Evolutionary conservation across 1,140 invertebrate genomes (phyloP), one percentile per base, ranked within the genome.

Genomic region (Hyles vespertilio): DNA sequence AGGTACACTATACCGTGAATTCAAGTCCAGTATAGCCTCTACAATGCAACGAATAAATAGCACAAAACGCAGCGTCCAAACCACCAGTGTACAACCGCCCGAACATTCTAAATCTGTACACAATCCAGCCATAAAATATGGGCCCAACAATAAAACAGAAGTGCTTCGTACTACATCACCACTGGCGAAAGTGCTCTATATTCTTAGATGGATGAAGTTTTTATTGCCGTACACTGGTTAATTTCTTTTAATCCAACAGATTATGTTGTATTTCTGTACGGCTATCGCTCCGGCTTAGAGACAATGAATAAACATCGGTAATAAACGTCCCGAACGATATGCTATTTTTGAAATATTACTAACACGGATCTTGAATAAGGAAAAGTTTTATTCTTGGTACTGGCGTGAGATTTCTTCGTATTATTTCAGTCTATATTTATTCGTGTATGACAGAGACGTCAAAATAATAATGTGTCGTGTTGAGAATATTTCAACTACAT

Each of bases 61-160:
- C 32, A 8, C 4, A 58, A 53, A 45, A 51, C 50, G 59, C 52
- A 32, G 8, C 56, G 44, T 51, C 32, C 4, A 5, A 4, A 8
- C 45, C 2, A 4, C 5, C 2, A 57, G 69, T 83, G 74, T 67
- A 69, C 56, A 79, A 57, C 63, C 67, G 57, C 67, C 80, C 67
- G 77, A 74, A 82, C 59, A 70, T 72, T 85, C 85, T 88, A 88
- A 81, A 83, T 83, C 72, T 67, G 83, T 78, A 88, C 77, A 88
- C 84, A 88, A 88, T 86, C 85, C 85, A 84, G 75, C 74, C 83
- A 80, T 88, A 88, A 88, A 88, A 84, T 84, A 85, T 85, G 45
- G 67, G 79, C 82, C 72, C 75, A 81, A 88, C 83, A 86, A 86
- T 88, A 88, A 88, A 86, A 86, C 82, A 81, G 77, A 79, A 85